These are phyloP conservation scores for Epinotia brunnichana DNA, from an alignment of 2,888 invertebrate species.

Conservation along the genomic window DNA sequence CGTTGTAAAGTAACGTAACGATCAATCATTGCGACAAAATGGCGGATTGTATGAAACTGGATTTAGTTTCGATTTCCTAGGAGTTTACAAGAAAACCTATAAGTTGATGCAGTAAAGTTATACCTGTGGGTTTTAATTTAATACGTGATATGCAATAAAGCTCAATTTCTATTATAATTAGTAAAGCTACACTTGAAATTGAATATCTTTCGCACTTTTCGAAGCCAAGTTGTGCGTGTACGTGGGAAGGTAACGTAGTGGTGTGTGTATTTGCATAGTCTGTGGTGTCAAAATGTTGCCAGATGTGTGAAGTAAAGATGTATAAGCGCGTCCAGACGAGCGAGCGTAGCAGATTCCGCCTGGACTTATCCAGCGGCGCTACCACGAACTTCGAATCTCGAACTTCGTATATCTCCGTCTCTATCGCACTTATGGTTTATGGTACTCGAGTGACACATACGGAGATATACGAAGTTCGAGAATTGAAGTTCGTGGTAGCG, in stretches of 20 bases:
- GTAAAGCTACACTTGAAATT: background rate
- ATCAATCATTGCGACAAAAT: constrained; percentile 42
- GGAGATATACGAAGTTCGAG: too few species aligned
- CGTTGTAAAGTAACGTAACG: constrained; percentile 11
- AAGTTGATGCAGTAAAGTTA: background rate
- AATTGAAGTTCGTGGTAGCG: too few species aligned
- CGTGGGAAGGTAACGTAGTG: too few species aligned
- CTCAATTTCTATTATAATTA: background rate
- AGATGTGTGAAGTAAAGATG: background rate
- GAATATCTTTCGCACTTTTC: background rate
- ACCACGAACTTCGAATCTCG: too few species aligned
- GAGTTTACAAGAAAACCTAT: background rate
- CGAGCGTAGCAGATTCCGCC: too few species aligned
- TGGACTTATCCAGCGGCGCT: too few species aligned
- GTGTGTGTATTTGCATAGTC: background rate
- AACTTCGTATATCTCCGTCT: too few species aligned
- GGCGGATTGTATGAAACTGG: constrained; percentile 15
- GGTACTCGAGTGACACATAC: too few species aligned
- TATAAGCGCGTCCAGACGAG: too few species aligned
- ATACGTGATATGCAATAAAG: constrained; percentile 9
- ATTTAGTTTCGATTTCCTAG: background rate
- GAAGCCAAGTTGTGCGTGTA: background rate
- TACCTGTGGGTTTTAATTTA: constrained; percentile 14
- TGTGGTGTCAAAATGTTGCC: background rate
- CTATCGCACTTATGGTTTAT: too few species aligned